Evolutionary conservation across 2,888 invertebrate species (phyloP).

Genomic region (Epistrophella euchroma): DNA sequence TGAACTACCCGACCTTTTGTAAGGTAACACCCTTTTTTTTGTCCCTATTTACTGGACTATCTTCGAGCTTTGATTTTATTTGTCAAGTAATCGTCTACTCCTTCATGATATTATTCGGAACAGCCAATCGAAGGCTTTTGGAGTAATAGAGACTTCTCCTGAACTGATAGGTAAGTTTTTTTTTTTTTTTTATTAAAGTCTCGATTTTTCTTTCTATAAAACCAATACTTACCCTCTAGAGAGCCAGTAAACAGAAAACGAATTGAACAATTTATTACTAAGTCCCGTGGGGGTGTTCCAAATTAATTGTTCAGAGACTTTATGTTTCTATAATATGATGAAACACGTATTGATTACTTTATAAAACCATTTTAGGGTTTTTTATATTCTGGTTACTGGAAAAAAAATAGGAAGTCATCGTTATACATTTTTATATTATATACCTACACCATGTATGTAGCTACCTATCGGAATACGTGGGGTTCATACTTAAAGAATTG

Average conservation of each 20-base stretch:
- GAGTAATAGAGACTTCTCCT: no score
- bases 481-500: background rate
- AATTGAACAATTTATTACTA: constrained; percentile 29
- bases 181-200: no score
- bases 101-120: no score
- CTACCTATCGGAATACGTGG: background rate
- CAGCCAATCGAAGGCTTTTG: no score
- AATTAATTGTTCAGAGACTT: background rate
- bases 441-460: no score
- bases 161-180: no score
- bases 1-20: no score
- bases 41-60: no score
- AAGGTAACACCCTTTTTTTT: no score
- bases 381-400: background rate
- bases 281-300: constrained; percentile 24
- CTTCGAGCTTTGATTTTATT: no score
- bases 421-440: background rate
- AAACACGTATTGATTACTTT: constrained; percentile 35
- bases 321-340: background rate
- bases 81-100: no score
- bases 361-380: constrained; percentile 23
- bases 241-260: background rate
- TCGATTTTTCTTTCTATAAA: background rate
- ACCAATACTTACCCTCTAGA: background rate
- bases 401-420: background rate